Conservation (phyloP, 1,140 invertebrate genomes). For the Drosophila saltans region DNA sequence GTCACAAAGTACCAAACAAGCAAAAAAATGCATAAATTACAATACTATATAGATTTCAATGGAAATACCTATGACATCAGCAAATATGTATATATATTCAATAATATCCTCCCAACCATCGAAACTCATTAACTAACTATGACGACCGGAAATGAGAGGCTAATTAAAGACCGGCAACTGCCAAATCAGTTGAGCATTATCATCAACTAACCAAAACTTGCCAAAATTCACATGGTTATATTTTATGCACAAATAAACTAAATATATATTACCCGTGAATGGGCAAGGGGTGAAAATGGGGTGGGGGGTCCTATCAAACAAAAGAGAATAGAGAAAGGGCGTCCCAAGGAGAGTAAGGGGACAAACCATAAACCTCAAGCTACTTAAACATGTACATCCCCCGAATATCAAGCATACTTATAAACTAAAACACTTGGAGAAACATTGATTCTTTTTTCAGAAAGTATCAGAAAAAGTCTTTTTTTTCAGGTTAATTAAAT, state of each 20-base stretch:
- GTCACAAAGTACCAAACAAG: slow-evolving; percentile 34
- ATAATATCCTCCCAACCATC: background rate
- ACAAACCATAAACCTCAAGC: slow-evolving; percentile 34
- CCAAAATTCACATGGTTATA: slow-evolving; percentile 20
- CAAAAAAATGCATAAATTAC: background rate
- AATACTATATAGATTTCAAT: background rate
- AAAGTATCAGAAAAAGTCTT: too few relatives aligned
- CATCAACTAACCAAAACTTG: slow-evolving; percentile 40
- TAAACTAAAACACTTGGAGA: slow-evolving; percentile 5
- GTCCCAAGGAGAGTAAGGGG: background rate
- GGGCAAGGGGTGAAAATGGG: background rate
- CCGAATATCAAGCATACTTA: slow-evolving; percentile 16
- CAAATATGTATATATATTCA: background rate
- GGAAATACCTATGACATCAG: slow-evolving; percentile 4
- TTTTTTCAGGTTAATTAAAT: too few relatives aligned
- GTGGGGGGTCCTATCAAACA: background rate
- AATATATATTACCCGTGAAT: slow-evolving; percentile 52
- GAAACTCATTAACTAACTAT: slow-evolving; percentile 16
- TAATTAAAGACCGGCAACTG: slow-evolving; percentile 31
- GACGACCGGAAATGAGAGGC: slow-evolving; percentile 37
- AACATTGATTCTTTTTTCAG: background rate
- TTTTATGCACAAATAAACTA: slow-evolving; percentile 73
- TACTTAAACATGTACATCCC: slow-evolving; percentile 48
- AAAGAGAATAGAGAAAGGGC: background rate
- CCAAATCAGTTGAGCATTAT: slow-evolving; percentile 23